Conservation (phyloP, 2,888 invertebrate genomes). For the Marronus borbonicus region DNA sequence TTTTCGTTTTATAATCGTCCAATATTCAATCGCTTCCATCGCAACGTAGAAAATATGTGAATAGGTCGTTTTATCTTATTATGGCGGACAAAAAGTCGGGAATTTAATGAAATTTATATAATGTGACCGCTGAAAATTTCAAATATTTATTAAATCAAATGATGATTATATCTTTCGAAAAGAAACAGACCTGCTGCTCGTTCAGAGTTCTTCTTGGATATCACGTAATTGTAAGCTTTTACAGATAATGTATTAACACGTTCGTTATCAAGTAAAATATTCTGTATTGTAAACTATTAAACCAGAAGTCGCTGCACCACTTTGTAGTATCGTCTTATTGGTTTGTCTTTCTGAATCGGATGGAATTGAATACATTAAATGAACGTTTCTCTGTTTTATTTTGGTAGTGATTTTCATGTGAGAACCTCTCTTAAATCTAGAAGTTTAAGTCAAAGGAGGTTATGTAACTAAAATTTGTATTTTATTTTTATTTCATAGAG, state of each 20-base stretch:
- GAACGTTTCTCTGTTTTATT: too few relatives aligned
- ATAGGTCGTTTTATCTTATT: conserved; percentile 44
- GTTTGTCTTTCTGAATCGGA: background rate
- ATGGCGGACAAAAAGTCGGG: conserved; percentile 43
- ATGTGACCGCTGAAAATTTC: conserved; percentile 45
- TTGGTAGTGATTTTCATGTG: too few relatives aligned
- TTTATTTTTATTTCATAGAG: too few relatives aligned
- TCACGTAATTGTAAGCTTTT: conserved; percentile 30
- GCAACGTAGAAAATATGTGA: conserved; percentile 40
- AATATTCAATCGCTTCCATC: conserved; percentile 21
- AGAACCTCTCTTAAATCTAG: too few relatives aligned
- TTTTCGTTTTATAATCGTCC: conserved; percentile 31
- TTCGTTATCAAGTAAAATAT: conserved; percentile 16
- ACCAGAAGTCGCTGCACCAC: background rate
- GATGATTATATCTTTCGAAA: conserved; percentile 40
- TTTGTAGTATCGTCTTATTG: conserved; percentile 5
- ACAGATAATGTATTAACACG: conserved; percentile 38
- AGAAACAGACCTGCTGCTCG: conserved; percentile 18
- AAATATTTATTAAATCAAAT: conserved; percentile 46
- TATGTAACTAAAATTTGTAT: too few relatives aligned
- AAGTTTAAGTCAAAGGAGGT: too few relatives aligned
- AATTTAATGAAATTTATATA: conserved; percentile 45
- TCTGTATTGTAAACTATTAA: background rate
- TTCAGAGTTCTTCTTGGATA: conserved; percentile 17
- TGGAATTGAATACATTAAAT: background rate